Base-by-base conservation (phyloP, 2,888 invertebrate genomes). In the Tetragonula carbonaria region DNA sequence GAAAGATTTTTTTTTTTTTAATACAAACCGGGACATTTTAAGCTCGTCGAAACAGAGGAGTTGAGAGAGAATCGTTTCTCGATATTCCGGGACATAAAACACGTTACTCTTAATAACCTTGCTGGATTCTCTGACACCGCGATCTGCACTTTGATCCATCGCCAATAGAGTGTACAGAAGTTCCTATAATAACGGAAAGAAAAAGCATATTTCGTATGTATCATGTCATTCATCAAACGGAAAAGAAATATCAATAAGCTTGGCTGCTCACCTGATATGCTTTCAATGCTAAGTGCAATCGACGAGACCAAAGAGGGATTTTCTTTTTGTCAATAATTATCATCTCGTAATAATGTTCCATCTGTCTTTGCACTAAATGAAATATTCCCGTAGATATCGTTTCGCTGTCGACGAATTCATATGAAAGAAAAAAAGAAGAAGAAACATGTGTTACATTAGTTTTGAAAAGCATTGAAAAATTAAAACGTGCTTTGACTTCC, bases 11-110 rank as follows among this genome's bases (percentile, higher is more conserved):
- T 16, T 28, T 28, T 28, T 28, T 33, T 23, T 45, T 45, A 8
- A 72, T 85, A 95, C 95, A 94, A 95, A 97, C 98, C 97, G 96
- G 82, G 98, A 97, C 96, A 98, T 97, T 95, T 97, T 97, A 90
- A 96, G 95, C 92, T 98, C 97, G 93, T 98, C 97, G 95, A 97
- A 99, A 91, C 96, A 97, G 88, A 97, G 95, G 91, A 99, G 95
- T 88, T 98, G 96, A 74, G 96, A 96, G 79, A 98, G 95, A 92
- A 98, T 96, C 89, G 98, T 97, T 95, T 99, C 99, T 86, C 99
- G 96, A 94, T 99, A 99, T 95, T 99, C 99, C 90, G 98, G 95
- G 68, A 98, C 97, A 95, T 99, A 99, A 95, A 99, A 98, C 87
- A 98, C 96, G 94, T 98, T 98, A 94, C 97, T 97, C 95, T 98